Evolutionary conservation across 2,797 vertebrate species (phyloP).

Genomic region (Psittacula echo): DNA sequence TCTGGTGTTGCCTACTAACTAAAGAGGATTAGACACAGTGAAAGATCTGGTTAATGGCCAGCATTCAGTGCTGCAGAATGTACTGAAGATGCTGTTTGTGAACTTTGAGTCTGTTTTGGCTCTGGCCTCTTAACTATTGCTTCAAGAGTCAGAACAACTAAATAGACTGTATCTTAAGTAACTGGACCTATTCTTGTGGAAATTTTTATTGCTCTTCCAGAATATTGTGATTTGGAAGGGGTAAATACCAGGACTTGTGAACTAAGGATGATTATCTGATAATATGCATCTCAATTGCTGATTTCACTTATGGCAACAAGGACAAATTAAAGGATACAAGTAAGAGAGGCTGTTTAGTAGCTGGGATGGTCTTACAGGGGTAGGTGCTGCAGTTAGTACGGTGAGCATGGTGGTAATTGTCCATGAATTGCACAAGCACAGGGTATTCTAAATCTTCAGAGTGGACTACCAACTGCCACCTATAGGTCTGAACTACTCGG

Average conservation of each 20-base stretch:
- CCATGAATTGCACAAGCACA: not conserved
- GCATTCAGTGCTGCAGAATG: not conserved
- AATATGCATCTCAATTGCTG: not conserved
- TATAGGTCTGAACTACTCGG: not conserved
- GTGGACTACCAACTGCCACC: not conserved
- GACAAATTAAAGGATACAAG: not conserved
- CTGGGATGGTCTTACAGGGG: not conserved
- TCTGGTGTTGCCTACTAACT: not conserved
- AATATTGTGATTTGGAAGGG: not conserved
- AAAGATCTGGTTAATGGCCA: not conserved
- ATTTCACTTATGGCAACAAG: not conserved
- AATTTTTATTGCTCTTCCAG: not conserved
- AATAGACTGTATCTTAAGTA: not conserved
- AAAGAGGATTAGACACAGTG: not conserved
- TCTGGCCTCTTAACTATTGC: not conserved
- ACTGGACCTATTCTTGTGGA: not conserved
- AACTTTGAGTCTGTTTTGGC: not conserved
- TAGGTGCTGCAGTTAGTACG: not conserved
- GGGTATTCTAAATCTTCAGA: not conserved
- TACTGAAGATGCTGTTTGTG: not conserved
- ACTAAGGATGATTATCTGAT: not conserved
- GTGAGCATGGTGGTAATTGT: not conserved
- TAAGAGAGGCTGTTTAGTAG: not conserved
- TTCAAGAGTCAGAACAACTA: not conserved
- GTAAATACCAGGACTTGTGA: not conserved